Evolutionary conservation across 2,888 invertebrate species (phyloP), one percentile per base, ranked within the genome.

Genomic region (Ennomos erosarius): DNA sequence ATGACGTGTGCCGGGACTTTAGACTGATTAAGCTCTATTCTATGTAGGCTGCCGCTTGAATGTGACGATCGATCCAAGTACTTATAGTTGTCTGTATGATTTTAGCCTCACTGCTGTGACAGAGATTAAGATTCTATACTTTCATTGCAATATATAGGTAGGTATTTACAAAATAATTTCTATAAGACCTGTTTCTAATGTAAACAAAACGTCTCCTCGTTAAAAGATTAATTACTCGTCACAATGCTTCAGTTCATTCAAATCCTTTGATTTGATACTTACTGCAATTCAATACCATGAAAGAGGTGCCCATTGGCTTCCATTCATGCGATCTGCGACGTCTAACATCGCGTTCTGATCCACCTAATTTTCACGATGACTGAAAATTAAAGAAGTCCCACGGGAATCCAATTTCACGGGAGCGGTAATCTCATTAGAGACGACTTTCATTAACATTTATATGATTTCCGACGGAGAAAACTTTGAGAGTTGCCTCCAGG

Each of bases 371-470:
- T 87, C 85, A 64, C 81, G 81, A 81, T 83, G 85, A 84, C 82
- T 88, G 88, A 84, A 90, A 90, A 89, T 89, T 89, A 86, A 90
- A 90, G 89, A 88, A 89, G 85, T 88, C 87, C 79, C 82, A 79
- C 81, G 85, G 73, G 85, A 85, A 88, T 88, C 85, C 87, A 90
- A 90, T 90, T 90, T 88, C 84, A 87, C 85, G 82, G 85, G 79
- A 85, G 78, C 84, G 80, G 84, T 90, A 92, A 92, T 90, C 88
- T 90, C 85, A 88, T 90, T 91, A 90, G 85, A 78, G 81, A 81
- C 82, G 85, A 82, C 84, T 85, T 91, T 90, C 89, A 90, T 90
- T 90, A 91, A 86, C 87, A 88, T 91, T 90, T 90, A 89, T 89
- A 86, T 82, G 87, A 88, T 87, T 85, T 88, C 84, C 78, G 76